phyloP scores from a whole-genome alignment of 2,888 invertebrate genomes.

The Cyaniris semiargus region DNA sequence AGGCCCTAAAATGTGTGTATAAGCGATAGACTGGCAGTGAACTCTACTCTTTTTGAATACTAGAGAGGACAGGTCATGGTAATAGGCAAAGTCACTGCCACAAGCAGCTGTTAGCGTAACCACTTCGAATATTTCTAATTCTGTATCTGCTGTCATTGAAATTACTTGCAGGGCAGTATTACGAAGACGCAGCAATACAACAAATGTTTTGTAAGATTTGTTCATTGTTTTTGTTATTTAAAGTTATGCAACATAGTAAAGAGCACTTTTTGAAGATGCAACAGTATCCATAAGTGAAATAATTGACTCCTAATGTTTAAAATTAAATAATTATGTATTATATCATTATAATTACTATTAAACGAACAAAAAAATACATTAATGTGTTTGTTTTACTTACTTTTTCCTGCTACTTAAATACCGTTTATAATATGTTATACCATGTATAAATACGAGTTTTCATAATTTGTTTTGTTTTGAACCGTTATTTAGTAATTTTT shows the following conservation, averaged over 20 bases:
- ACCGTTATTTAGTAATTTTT: background rate
- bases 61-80: no score
- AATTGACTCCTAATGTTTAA: slow-evolving; percentile 5
- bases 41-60: no score
- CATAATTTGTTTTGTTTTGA: background rate
- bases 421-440: no score
- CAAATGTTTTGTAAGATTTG: slow-evolving; percentile 9
- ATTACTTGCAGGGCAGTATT: background rate
- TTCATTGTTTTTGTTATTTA: slow-evolving; percentile 24
- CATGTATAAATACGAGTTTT: background rate
- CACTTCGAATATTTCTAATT: background rate
- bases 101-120: background rate
- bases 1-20: no score
- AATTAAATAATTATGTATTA: slow-evolving; percentile 22
- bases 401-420: background rate
- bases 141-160: background rate
- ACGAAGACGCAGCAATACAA: background rate
- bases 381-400: background rate
- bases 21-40: no score
- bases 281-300: slow-evolving; percentile 7
- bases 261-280: slow-evolving; percentile 20
- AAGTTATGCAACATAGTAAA: slow-evolving; percentile 15
- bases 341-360: slow-evolving; percentile 4
- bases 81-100: no score
- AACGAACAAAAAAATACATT: background rate